Conservation (phyloP, 2,113 vertebrate genomes). For the Nansenia antarctica region DNA sequence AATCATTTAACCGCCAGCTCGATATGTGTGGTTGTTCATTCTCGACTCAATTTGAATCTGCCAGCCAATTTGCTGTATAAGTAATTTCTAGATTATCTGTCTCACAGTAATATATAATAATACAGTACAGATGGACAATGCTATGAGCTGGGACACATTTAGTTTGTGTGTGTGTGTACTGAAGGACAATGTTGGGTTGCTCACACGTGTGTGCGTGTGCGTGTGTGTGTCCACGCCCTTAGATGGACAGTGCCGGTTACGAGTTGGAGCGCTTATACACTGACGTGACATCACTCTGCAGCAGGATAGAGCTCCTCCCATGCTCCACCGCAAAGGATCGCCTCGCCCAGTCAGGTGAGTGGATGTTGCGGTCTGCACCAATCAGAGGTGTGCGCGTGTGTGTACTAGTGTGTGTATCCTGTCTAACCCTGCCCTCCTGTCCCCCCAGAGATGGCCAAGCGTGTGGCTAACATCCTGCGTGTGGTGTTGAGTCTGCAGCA, state of each 20-base stretch:
- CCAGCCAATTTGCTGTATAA: not conserved
- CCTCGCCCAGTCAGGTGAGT: constrained; percentile 90
- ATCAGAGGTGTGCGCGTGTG: not conserved
- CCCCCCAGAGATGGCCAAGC: constrained; percentile 92
- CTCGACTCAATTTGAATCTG: not conserved
- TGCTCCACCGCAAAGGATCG: constrained; percentile 86
- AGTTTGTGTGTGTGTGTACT: not conserved
- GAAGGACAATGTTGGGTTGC: no score
- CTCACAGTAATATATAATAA: not conserved
- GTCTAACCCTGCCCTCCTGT: not conserved
- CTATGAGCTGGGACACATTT: not conserved
- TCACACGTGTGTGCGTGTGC: not conserved
- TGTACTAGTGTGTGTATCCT: not conserved
- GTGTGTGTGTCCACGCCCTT: constrained; percentile 6
- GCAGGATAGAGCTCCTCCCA: constrained; percentile 86
- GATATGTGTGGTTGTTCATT: no score
- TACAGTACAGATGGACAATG: not conserved
- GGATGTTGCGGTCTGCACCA: not conserved
- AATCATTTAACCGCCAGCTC: no score
- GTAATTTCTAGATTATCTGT: not conserved
- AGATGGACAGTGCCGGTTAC: constrained; percentile 84
- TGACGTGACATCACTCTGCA: constrained; percentile 89
- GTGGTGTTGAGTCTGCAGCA: constrained; percentile 89
- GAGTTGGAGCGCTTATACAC: constrained; percentile 86
- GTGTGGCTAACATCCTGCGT: constrained; percentile 88